Evolutionary conservation across 2,888 invertebrate genomes (phyloP), one percentile per base, ranked within the genome.

Genomic region (Hypolimnas misippus): DNA sequence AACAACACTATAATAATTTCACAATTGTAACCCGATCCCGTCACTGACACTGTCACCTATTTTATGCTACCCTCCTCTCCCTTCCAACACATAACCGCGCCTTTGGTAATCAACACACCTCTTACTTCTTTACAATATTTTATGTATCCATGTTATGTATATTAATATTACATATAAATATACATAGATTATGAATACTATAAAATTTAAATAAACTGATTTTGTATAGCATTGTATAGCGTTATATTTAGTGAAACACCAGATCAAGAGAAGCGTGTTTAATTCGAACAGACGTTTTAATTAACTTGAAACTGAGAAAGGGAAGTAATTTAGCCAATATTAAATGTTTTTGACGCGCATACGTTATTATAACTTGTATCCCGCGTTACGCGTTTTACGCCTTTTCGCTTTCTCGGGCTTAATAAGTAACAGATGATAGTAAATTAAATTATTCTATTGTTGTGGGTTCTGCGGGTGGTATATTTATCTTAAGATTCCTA

Each of bases 241-340:
- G 2, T 31, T 21, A 57, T 17, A 16, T 57, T 16, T 17, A 12
- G 17, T 50, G 29, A n/a, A 17, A 35, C 14, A 3, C 38, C 7
- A 35, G 57, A 29, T 4, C 51, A 4, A 51, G 1, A 16, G n/a
- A 8, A 19, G 33, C 44, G 38, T 59, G 21, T 46, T 42, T 64
- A 62, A 67, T 65, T 67, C 10, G 16, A 57, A 57, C 54, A 65
- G 57, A 60, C 62, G 50, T 62, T 62, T 65, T 65, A 67, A 67
- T 67, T 67, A 67, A 64, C 62, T 62, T 49, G 49, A 35, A 62
- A 64, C 57, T 54, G 35, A 33, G 52, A 40, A 51, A 62, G 51
- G 56, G 50, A 35, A 57, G 57, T 63, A 54, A 56, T 62, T 44
- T 62, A 16, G 21, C 62, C 38, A 51, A 57, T 53, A 53, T 35